Evolutionary conservation across 2,888 invertebrate species (phyloP).

Genomic region (Agrotis segetum): DNA sequence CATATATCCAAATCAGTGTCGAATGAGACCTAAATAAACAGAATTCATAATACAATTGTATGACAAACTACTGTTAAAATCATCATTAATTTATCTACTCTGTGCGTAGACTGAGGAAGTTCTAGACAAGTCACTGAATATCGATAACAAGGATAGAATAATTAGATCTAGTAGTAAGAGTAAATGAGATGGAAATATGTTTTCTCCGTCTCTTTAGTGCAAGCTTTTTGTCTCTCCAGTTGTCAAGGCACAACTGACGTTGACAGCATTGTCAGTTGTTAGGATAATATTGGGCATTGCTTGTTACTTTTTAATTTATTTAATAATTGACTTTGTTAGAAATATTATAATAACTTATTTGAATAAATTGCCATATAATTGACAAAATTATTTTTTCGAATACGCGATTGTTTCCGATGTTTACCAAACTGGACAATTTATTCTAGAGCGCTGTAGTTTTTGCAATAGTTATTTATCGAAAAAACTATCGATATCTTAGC

Average conservation of each 20-base stretch:
- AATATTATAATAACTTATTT: too few species aligned
- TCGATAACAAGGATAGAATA: too few species aligned
- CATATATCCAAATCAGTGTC: constrained; percentile 33
- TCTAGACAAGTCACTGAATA: not conserved
- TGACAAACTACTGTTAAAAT: constrained; percentile 36
- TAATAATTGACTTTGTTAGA: too few species aligned
- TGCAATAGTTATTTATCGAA: too few species aligned
- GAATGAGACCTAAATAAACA: constrained; percentile 32
- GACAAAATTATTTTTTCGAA: too few species aligned
- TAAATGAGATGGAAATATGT: not conserved
- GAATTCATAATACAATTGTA: constrained; percentile 43
- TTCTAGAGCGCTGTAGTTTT: too few species aligned
- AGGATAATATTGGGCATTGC: too few species aligned
- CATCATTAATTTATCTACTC: constrained; percentile 40
- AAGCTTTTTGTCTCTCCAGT: not conserved
- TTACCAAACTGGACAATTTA: too few species aligned
- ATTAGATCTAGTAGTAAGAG: not conserved
- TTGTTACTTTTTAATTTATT: too few species aligned
- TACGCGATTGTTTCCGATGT: too few species aligned
- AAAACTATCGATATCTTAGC: not conserved
- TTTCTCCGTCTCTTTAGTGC: not conserved
- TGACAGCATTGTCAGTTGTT: too few species aligned
- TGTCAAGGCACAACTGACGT: not conserved
- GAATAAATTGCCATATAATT: too few species aligned
- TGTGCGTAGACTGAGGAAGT: not conserved